Conservation (phyloP, 2,888 invertebrate species). For the Tenthredo distinguenda region DNA sequence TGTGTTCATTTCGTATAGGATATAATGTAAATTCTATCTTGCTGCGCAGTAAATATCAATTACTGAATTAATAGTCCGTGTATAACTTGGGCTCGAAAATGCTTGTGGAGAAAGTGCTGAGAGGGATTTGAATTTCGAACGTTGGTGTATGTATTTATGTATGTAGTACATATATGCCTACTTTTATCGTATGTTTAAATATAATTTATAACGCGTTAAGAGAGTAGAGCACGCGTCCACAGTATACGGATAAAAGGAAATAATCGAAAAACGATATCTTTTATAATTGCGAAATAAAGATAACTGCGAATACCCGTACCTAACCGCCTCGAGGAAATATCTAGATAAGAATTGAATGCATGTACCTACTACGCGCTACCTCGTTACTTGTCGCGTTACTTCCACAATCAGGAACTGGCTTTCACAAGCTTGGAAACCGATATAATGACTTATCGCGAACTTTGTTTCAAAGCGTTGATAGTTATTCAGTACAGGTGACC, state of each 20-base stretch:
- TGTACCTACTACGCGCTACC: not conserved
- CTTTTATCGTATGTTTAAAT: not conserved
- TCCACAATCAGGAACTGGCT: not conserved
- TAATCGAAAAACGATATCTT: slow-evolving; percentile 3
- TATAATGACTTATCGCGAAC: not conserved
- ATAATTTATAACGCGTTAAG: not conserved
- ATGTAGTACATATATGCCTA: not conserved
- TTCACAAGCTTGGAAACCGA: not conserved
- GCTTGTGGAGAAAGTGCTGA: not conserved
- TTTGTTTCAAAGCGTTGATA: not conserved
- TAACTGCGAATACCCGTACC: not conserved
- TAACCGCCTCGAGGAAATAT: not conserved
- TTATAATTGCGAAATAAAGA: not conserved
- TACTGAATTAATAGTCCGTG: slow-evolving; percentile 19
- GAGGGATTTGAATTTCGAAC: not conserved
- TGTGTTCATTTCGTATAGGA: not conserved
- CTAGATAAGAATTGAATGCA: not conserved
- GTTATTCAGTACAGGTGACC: not conserved
- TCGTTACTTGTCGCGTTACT: not conserved
- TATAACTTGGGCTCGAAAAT: not conserved
- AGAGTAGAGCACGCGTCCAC: not conserved
- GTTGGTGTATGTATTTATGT: not conserved
- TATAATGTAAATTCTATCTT: slow-evolving; percentile 9
- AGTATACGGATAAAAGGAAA: not conserved
- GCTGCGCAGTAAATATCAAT: slow-evolving; percentile 40